Conservation (phyloP, 2,113 vertebrate species). For the Nymphicus hollandicus region DNA sequence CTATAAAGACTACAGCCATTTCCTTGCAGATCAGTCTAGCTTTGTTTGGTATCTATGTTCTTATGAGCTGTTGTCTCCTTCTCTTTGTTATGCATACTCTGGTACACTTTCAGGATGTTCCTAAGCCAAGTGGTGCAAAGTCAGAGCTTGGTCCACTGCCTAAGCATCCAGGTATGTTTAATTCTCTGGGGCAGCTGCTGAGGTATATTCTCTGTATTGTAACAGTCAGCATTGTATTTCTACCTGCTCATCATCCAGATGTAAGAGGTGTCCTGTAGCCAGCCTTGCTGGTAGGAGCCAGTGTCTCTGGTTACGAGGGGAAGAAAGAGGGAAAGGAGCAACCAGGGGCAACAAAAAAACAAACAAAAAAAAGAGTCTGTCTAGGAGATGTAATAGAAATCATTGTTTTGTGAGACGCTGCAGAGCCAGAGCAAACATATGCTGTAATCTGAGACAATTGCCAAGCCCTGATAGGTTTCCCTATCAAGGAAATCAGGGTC, state of each 20-base stretch:
- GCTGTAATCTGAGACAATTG: not conserved
- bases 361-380: not conserved
- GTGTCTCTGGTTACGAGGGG: not conserved
- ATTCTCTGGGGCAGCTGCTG: not conserved
- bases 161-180: not conserved
- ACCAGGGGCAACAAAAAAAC: not conserved
- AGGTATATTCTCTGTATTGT: not conserved
- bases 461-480: not conserved
- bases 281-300: not conserved
- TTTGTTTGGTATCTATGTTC: not conserved
- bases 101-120: not conserved
- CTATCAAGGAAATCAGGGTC: not conserved
- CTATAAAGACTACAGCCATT: not conserved
- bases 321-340: not conserved
- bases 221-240: not conserved
- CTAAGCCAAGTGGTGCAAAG: not conserved
- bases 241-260: not conserved
- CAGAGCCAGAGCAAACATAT: not conserved
- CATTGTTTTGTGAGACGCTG: not conserved
- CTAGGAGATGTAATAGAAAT: not conserved
- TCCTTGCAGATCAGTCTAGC: not conserved
- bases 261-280: not conserved
- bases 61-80: not conserved
- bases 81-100: not conserved
- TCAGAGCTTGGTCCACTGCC: not conserved